Percentiles rank a stretch among this genome's conserved stretches.
Conservation (phyloP, 1,140 invertebrate species). For the Orius insidiosus region DNA sequence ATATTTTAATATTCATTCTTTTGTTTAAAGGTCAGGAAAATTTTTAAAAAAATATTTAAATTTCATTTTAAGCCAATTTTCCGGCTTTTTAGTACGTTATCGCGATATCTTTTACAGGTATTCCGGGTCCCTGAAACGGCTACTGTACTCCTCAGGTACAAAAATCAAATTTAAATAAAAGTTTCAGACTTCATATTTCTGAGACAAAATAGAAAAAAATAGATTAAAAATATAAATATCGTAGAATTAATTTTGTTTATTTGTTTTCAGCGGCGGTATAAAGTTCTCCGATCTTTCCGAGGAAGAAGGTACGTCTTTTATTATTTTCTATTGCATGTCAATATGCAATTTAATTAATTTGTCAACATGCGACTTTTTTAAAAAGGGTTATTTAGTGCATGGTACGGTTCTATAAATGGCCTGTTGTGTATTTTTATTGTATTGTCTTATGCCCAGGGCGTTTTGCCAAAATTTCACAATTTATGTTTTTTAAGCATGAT, state of each 20-base stretch:
- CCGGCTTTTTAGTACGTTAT: slow-evolving; percentile 13
- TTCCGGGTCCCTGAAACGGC: slow-evolving; percentile 98
- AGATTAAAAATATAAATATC: slow-evolving; percentile 6
- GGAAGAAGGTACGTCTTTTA: slow-evolving; percentile 60
- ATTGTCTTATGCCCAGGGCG: slow-evolving; percentile 9
- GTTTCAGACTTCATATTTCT: neutral
- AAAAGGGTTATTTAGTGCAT: neutral
- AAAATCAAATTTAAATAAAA: slow-evolving; percentile 5
- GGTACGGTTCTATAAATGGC: slow-evolving; percentile 6
- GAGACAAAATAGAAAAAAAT: too few species aligned
- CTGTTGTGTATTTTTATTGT: slow-evolving; percentile 14
- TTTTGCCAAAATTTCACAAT: slow-evolving; percentile 7
- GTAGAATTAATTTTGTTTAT: slow-evolving; percentile 9
- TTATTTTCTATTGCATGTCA: neutral
- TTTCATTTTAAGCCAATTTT: slow-evolving; percentile 8
- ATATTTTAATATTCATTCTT: slow-evolving; percentile 12
- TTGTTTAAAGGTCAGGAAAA: neutral
- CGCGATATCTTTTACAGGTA: slow-evolving; percentile 35
- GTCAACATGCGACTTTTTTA: neutral
- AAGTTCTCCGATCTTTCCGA: slow-evolving; percentile 83
- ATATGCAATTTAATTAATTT: neutral
- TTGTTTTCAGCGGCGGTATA: slow-evolving; percentile 73
- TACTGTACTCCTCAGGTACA: slow-evolving; percentile 84
- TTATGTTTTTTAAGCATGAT: neutral
- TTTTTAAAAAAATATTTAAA: too few species aligned